Conservation (phyloP, 2,113 vertebrate genomes). For the Empidonax traillii region DNA sequence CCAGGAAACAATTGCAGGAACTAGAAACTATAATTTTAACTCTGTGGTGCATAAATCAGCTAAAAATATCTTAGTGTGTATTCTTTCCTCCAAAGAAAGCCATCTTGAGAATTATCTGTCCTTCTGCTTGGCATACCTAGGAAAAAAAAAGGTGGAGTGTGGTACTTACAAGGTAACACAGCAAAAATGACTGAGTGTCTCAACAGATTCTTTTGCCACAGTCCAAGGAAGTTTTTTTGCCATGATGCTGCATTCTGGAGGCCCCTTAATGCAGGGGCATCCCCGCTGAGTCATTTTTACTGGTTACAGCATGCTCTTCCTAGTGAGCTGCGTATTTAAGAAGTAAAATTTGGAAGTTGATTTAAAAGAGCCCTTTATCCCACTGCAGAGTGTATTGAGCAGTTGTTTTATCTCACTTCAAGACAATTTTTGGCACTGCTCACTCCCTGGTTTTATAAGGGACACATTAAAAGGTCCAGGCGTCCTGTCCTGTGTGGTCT, state of each 20-base stretch:
- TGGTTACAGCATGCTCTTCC: neutral
- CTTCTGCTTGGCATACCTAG: neutral
- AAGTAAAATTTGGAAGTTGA: neutral
- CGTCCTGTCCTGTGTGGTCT: neutral
- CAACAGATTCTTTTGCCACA: neutral
- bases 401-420: neutral
- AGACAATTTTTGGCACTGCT: neutral
- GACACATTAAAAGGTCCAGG: fast-evolving
- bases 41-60: neutral
- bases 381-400: neutral
- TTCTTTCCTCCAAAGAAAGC: neutral
- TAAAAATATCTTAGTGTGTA: neutral
- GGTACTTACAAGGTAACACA: fast-evolving
- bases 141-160: neutral
- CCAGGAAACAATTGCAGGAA: neutral
- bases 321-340: neutral
- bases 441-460: neutral
- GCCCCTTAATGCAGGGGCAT: neutral
- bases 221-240: neutral
- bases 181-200: neutral
- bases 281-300: neutral
- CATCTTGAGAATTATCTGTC: neutral
- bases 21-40: neutral
- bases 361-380: neutral
- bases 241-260: fast-evolving